Base-by-base conservation (phyloP, 2,888 invertebrate species). In the Agapostemon virescens region DNA sequence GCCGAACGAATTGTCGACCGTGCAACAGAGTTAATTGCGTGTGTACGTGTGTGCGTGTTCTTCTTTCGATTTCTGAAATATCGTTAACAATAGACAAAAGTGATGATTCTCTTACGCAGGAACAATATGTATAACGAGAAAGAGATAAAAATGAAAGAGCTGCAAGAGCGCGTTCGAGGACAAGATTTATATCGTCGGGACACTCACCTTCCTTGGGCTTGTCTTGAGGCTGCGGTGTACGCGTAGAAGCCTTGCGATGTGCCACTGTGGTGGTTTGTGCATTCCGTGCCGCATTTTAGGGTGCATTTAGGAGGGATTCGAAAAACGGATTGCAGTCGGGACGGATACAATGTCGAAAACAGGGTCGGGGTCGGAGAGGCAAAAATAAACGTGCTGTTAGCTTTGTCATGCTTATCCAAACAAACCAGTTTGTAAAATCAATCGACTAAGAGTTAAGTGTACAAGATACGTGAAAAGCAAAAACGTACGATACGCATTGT, bases 331-430 rank as follows among this genome's bases (percentile, higher is more conserved):
- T 75, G 81, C 84, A 77, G 58, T 74, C 49, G 69, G 86, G 74
- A 79, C 72, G 88, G 85, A 85, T 74, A 69, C 71, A 77, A 67
- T 79, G 69, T 82, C 23, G 69, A 38, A 33, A 69, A 64, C 63
- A 33, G 79, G 79, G 70, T 49, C 52, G 58, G 81, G 85, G 70
- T 66, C 74, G 82, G 84, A 81, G 81, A 90, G 90, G 89, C 87
- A 91, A 89, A 91, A 91, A 91, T 88, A 91, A 91, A 91, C 91
- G 92, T 92, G 92, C 92, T 90, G 90, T 92, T 92, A 92, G 92
- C 92, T 77, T 90, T 86, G 72, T 90, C 92, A 92, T 92, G 92
- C 92, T 91, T 88, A 83, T 82, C 84, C 86, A 88, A 86, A 87
- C 85, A 85, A 86, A 86, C 86, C 81, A 73, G 82, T 80, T 84